These are phyloP conservation scores for honey bee (Apis mellifera) DNA, from an alignment of 1,140 invertebrate species.

Conservation along the genomic window Amel_HAv3.1 CM009935.2:11658001-11658500, in stretches of 20 bases:
- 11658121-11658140: too few relatives aligned
- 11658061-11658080: constrained; percentile 47
- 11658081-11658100: constrained; percentile 32
- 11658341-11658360: not conserved
- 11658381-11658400: too few relatives aligned
- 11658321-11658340: not conserved
- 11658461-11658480: too few relatives aligned
- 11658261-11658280: not conserved
- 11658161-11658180: too few relatives aligned
- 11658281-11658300: not conserved
- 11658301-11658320: not conserved
- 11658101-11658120: not conserved
- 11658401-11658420: too few relatives aligned
- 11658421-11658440: too few relatives aligned
- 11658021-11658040: constrained; percentile 49
- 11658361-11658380: not conserved
- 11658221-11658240: not conserved
- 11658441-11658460: too few relatives aligned
- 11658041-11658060: constrained; percentile 51
- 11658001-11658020: constrained; percentile 40
- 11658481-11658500: too few relatives aligned
- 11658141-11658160: too few relatives aligned
- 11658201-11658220: not conserved
- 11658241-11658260: not conserved
- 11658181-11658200: too few relatives aligned